Conservation (phyloP, 2,888 invertebrate species). For the Agrotis ipsilon region DNA sequence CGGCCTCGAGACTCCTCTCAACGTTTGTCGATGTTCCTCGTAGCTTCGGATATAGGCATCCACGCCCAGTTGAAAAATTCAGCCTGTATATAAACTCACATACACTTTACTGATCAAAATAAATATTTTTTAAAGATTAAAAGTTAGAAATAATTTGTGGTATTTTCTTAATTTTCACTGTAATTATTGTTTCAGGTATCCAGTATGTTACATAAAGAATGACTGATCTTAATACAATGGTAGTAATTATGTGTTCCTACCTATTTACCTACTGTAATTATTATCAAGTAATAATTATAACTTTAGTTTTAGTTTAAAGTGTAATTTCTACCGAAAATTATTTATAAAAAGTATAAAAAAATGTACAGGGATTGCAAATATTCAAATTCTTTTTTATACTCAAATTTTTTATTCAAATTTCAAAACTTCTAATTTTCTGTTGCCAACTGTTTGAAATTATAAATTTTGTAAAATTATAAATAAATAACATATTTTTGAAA, state of each 20-base stretch:
- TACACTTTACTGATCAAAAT: too few species aligned
- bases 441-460: background rate
- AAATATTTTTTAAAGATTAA: too few species aligned
- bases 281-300: background rate
- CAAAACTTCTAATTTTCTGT: background rate
- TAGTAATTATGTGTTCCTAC: background rate
- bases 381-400: too few species aligned
- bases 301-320: background rate
- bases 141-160: background rate
- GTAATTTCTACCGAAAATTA: background rate
- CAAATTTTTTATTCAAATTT: too few species aligned
- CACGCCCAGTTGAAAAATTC: too few species aligned
- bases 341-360: background rate
- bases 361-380: too few species aligned
- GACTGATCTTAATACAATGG: constrained; percentile 19
- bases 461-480: background rate
- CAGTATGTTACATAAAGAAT: background rate
- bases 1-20: too few species aligned
- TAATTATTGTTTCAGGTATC: constrained; percentile 32
- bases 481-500: background rate
- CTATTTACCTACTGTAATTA: background rate
- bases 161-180: background rate
- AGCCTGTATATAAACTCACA: too few species aligned
- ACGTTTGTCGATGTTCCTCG: too few species aligned
- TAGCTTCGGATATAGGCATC: too few species aligned